A percentile compares a stretch with the other conserved stretches of the same genome.
These are phyloP conservation scores for Antheraea mylitta DNA, from an alignment of 1,140 invertebrate species.

Conservation along the genomic window DNA sequence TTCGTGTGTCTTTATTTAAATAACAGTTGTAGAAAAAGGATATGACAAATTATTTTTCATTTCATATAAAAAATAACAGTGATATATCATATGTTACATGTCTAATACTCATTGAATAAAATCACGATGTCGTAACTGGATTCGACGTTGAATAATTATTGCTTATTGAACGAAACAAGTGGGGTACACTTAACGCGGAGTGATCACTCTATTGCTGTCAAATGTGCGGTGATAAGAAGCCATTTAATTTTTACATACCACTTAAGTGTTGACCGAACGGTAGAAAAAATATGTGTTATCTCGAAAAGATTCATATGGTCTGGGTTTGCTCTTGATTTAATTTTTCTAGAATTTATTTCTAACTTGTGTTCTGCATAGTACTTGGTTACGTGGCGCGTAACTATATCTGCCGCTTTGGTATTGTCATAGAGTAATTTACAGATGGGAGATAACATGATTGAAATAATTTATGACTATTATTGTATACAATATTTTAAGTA, in stretches of 20 bases:
- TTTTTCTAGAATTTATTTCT: background rate
- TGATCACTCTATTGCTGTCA: constrained; percentile 35
- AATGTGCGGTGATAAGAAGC: constrained; percentile 24
- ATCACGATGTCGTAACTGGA: background rate
- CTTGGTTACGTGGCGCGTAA: too few relatives aligned
- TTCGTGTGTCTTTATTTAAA: too few relatives aligned
- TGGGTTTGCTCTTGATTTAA: background rate
- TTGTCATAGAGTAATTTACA: too few relatives aligned
- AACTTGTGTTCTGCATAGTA: too few relatives aligned
- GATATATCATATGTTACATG: background rate
- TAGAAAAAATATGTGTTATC: background rate
- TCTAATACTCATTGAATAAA: background rate
- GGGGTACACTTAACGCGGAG: constrained; percentile 22
- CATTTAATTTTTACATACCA: constrained; percentile 29
- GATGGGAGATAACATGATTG: too few relatives aligned
- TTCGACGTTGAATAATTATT: constrained; percentile 11
- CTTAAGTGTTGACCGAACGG: constrained; percentile 2
- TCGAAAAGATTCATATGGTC: background rate
- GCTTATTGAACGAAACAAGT: constrained; percentile 23
- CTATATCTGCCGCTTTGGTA: too few relatives aligned
- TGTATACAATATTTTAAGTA: too few relatives aligned
- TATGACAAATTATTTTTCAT: too few relatives aligned
- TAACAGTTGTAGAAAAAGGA: too few relatives aligned
- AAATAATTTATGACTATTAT: too few relatives aligned
- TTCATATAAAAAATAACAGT: too few relatives aligned